These are phyloP conservation scores for Reticulitermes lucifugus DNA, from an alignment of 2,888 invertebrate species.

Conservation along the genomic window DNA sequence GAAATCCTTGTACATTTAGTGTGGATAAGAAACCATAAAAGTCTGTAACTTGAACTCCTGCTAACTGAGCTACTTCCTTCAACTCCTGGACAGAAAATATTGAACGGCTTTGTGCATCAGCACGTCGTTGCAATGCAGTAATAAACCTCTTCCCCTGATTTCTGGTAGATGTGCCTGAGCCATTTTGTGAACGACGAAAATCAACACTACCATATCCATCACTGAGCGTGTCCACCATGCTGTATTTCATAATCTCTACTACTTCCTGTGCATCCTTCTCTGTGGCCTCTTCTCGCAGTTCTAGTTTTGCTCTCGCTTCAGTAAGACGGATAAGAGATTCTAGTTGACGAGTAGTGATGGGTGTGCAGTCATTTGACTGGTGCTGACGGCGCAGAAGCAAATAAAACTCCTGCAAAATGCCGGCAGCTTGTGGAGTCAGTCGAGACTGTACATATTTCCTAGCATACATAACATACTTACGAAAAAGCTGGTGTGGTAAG, in stretches of 20 bases:
- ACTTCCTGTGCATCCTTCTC: conserved; percentile 86
- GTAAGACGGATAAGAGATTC: conserved; percentile 90
- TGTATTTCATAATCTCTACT: conserved; percentile 85
- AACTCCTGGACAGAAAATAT: conserved; percentile 83
- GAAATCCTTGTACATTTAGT: conserved; percentile 86
- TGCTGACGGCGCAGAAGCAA: conserved; percentile 78
- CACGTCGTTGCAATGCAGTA: conserved; percentile 73
- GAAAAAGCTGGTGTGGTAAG: conserved; percentile 79
- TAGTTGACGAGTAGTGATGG: conserved; percentile 88
- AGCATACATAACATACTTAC: conserved; percentile 94
- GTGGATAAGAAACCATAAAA: conserved; percentile 79
- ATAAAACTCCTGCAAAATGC: conserved; percentile 82
- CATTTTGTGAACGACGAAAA: conserved; percentile 73
- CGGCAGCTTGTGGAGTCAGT: conserved; percentile 78
- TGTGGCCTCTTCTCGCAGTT: conserved; percentile 82
- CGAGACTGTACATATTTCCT: conserved; percentile 87
- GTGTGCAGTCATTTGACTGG: conserved; percentile 75
- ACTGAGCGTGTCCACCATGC: conserved; percentile 80
- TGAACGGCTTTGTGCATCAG: conserved; percentile 75
- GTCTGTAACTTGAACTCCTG: conserved; percentile 73
- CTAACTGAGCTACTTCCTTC: conserved; percentile 75
- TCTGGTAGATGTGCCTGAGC: conserved; percentile 78
- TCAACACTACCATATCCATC: conserved; percentile 77
- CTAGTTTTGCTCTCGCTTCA: conserved; percentile 88
- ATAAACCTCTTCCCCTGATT: conserved; percentile 80